phyloP scores from a whole-genome alignment of 2,113 vertebrate species.

The zebrafish (Danio rerio) region GRCz12tu NC_133190.1:23857001-23857500 shows the following conservation, averaged over 20 bases:
- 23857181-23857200: no score
- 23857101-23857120: no score
- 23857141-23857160: no score
- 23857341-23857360: not conserved
- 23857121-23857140: no score
- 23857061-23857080: no score
- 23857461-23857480: conserved; percentile 30
- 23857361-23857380: not conserved
- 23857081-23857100: no score
- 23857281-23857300: not conserved
- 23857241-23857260: not conserved
- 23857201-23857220: not conserved
- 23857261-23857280: not conserved
- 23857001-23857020: no score
- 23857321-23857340: not conserved
- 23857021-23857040: no score
- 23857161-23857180: no score
- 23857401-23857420: conserved; percentile 9
- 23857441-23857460: not conserved
- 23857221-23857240: not conserved
- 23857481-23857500: conserved; percentile 26
- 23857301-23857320: not conserved
- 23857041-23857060: no score
- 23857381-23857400: not conserved
- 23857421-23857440: conserved; percentile 26